Conservation (phyloP, 1,140 invertebrate species). For the Brachionus sp. region DNA sequence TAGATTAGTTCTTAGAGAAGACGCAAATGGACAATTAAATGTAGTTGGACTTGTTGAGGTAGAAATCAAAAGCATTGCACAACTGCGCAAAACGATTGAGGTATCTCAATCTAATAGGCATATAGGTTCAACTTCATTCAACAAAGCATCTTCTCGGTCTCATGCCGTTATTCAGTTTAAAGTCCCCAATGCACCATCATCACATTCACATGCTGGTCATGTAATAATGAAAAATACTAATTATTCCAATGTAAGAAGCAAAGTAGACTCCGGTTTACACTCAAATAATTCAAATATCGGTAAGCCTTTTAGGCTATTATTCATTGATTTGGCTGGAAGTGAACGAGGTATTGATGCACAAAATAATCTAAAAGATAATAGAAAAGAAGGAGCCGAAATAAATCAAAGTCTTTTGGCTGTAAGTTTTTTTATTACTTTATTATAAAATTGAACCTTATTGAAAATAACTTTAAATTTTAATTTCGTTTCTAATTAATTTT, state of each 20-base stretch:
- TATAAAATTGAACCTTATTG: neutral
- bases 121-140: conserved; percentile 54
- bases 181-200: conserved; percentile 47
- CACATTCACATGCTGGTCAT: neutral
- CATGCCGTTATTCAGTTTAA: conserved; percentile 58
- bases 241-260: neutral
- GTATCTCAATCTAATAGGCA: conserved; percentile 55
- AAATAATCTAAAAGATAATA: conserved; percentile 46
- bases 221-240: neutral
- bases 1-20: conserved; percentile 49
- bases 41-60: conserved; percentile 58
- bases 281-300: neutral
- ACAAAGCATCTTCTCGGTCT: conserved; percentile 58
- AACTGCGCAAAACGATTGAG: conserved; percentile 50
- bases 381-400: conserved; percentile 47
- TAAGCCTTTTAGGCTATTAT: conserved; percentile 47
- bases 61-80: conserved; percentile 51
- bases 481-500: too few relatives aligned
- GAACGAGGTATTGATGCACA: conserved; percentile 48
- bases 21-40: conserved; percentile 55
- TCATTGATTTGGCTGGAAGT: conserved; percentile 49
- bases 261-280: neutral
- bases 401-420: conserved; percentile 47
- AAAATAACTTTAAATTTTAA: neutral
- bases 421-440: neutral